These are phyloP conservation scores for Geopemphigus sp. DNA, from an alignment of 1,140 invertebrate genomes.

Conservation along the genomic window DNA sequence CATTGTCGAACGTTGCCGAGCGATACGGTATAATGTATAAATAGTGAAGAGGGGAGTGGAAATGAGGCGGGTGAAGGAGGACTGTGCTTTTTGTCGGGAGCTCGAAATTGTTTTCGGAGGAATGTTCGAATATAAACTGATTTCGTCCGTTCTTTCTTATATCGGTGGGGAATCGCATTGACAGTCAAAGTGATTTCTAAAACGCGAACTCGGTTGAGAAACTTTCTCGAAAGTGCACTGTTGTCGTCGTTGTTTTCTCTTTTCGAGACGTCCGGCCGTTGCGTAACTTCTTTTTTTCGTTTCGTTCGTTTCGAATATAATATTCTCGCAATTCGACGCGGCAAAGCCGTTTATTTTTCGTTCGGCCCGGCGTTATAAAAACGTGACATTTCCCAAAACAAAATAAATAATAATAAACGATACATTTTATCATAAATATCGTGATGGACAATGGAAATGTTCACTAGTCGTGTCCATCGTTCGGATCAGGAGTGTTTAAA, in stretches of 20 bases:
- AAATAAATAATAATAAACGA: too few species aligned
- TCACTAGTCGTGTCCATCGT: too few species aligned
- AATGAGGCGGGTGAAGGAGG: neutral
- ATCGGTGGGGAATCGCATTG: slow-evolving; percentile 7
- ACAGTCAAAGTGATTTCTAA: slow-evolving; percentile 42
- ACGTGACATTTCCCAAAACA: slow-evolving; percentile 1
- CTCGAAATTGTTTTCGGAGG: slow-evolving; percentile 46
- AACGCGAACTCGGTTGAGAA: slow-evolving; percentile 8
- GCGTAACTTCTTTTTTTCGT: neutral
- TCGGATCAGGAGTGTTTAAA: too few species aligned
- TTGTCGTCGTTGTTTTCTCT: neutral
- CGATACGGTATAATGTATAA: neutral
- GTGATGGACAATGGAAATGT: too few species aligned
- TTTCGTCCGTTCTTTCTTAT: slow-evolving; percentile 24
- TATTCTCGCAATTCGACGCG: neutral
- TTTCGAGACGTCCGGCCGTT: neutral
- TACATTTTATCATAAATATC: neutral
- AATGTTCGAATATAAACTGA: slow-evolving; percentile 21
- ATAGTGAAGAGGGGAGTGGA: neutral
- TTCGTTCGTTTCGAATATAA: slow-evolving; percentile 7
- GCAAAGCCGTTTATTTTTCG: neutral
- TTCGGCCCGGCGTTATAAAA: neutral
- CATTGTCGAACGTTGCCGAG: neutral
- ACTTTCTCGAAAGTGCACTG: neutral
- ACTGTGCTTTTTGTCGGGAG: slow-evolving; percentile 54